A percentile compares a stretch with the other conserved stretches of the same genome.
These are phyloP conservation scores for Danaus plexippus DNA, from an alignment of 1,140 invertebrate genomes.

Conservation along the genomic window DNA sequence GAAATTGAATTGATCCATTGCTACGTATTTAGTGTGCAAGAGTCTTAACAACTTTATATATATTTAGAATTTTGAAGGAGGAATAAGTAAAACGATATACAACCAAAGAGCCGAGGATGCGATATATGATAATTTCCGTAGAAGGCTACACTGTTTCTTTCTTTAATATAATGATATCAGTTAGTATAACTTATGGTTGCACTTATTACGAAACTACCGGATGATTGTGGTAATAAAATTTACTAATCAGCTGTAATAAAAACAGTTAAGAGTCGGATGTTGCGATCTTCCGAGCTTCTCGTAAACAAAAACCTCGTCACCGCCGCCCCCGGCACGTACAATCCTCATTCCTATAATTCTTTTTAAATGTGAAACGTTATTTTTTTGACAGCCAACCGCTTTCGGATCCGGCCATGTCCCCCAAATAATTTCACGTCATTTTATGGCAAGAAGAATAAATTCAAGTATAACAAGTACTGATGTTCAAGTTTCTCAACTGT, in stretches of 20 bases:
- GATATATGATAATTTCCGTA: no score
- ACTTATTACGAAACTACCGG: not conserved
- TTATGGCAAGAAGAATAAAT: constrained; percentile 31
- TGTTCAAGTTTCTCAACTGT: not conserved
- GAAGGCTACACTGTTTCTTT: no score
- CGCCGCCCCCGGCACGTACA: constrained; percentile 39
- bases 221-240: constrained; percentile 7
- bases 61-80: no score
- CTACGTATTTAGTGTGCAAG: constrained; percentile 1
- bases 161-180: no score
- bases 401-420: constrained; percentile 37
- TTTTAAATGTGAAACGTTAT: constrained; percentile 59
- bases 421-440: constrained; percentile 42
- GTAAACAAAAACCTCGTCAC: constrained; percentile 23
- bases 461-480: constrained; percentile 17
- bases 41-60: no score
- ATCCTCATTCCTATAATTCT: constrained; percentile 51
- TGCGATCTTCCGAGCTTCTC: constrained; percentile 13
- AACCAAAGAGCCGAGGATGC: no score
- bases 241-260: constrained; percentile 15
- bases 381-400: constrained; percentile 53
- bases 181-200: no score
- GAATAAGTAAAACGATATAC: no score
- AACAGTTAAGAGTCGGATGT: constrained; percentile 1
- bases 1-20: constrained; percentile 44